Percentiles rank a stretch among this genome's conserved stretches.
phyloP scores from a whole-genome alignment of 2,113 vertebrate genomes.

The Boleophthalmus pectinirostris region DNA sequence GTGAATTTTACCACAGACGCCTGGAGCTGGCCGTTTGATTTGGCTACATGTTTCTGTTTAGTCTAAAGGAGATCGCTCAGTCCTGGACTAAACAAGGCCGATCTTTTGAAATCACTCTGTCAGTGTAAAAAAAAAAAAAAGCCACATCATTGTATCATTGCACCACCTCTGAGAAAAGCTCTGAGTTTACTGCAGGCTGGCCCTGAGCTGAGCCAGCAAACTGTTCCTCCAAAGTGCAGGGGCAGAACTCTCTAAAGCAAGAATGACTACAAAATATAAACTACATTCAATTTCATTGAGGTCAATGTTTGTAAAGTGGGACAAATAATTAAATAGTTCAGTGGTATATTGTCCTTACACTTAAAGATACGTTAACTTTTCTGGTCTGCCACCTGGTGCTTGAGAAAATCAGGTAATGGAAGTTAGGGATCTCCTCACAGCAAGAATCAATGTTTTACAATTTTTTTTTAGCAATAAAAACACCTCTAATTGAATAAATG shows the following conservation, averaged over 20 bases:
- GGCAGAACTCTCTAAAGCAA: conserved; percentile 19
- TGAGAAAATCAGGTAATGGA: too few species aligned
- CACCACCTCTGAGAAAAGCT: conserved; percentile 2
- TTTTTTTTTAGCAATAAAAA: not conserved
- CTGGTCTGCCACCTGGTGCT: too few species aligned
- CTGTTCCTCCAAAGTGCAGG: conserved; percentile 14
- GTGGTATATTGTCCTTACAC: too few species aligned
- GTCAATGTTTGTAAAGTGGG: too few species aligned
- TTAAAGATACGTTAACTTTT: too few species aligned
- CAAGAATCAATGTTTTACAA: not conserved
- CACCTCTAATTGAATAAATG: not conserved
- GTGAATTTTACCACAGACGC: not conserved
- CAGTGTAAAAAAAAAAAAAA: not conserved
- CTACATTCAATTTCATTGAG: not conserved
- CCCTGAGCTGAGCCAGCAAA: conserved; percentile 6
- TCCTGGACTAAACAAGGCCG: not conserved
- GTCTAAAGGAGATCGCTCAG: not conserved
- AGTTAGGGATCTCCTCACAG: not conserved
- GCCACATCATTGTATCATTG: not conserved
- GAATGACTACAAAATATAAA: conserved; percentile 19
- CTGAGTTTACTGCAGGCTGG: conserved; percentile 7
- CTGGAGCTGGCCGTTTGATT: not conserved
- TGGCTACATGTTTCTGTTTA: not conserved
- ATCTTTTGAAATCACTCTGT: not conserved
- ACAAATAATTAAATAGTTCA: too few species aligned